Percentiles rank a stretch among this genome's conserved stretches.
Conservation (phyloP, 1,140 invertebrate species). For the Tribolium castaneum region DNA sequence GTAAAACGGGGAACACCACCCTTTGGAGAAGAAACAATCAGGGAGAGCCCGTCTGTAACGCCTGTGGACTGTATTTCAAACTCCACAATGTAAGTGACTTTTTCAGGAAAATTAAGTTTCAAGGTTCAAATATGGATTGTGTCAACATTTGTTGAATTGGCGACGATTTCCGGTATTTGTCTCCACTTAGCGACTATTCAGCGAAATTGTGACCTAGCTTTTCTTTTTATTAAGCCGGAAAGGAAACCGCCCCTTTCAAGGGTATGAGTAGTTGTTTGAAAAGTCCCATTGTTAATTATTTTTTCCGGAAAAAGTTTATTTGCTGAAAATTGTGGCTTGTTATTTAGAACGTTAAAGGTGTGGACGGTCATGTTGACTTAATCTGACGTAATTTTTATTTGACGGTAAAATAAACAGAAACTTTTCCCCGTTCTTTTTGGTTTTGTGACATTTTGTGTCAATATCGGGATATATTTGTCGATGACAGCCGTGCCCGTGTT, state of each 20-base stretch:
- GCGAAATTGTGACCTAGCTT: neutral
- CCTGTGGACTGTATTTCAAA: conserved; percentile 91
- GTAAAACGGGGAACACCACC: conserved; percentile 84
- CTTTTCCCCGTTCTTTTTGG: neutral
- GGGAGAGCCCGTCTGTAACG: conserved; percentile 92
- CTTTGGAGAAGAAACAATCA: conserved; percentile 89
- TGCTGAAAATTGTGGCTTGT: too few species aligned
- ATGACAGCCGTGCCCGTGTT: neutral
- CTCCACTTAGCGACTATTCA: too few species aligned
- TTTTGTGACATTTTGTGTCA: conserved; percentile 8
- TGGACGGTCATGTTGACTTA: neutral
- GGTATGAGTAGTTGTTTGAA: neutral
- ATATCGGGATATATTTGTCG: conserved; percentile 2
- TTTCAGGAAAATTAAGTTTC: too few species aligned
- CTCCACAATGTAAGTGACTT: conserved; percentile 81
- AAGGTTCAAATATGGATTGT: too few species aligned
- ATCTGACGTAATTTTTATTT: conserved; percentile 1
- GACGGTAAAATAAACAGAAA: neutral
- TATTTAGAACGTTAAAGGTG: too few species aligned
- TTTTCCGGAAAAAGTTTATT: neutral
- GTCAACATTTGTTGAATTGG: too few species aligned
- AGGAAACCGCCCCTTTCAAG: conserved; percentile 15
- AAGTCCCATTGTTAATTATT: neutral
- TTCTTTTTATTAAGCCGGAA: conserved; percentile 12
- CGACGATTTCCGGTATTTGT: neutral